Evolutionary conservation across 2,888 invertebrate species (phyloP), one percentile per base, ranked within the genome.

Genomic region (Lymantria dispar): DNA sequence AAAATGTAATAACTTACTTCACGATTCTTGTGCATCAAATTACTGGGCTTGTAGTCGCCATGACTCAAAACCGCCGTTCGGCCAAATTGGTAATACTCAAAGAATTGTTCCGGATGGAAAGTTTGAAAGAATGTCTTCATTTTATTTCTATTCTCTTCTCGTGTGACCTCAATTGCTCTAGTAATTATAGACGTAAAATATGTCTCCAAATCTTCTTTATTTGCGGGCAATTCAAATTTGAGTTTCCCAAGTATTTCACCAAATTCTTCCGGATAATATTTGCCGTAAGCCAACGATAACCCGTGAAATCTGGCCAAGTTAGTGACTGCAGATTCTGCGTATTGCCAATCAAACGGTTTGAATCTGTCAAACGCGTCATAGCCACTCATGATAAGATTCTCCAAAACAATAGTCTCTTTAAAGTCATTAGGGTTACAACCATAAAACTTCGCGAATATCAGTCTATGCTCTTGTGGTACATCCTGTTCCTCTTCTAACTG

Each of bases 181-280:
- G 45, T 13, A 0, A 51, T 14, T 13, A 14, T 13, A 3, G 14
- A 39, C 7, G 12, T 9, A 14, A 39, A 39, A 14, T 11, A 39
- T 7, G 14, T 5, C 2, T 7, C 5, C 39, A 39, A 13, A 7
- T 39, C 13, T 13, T 51, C n/a, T 43, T 37, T 50, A 5, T 56
- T 43, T 36, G 43, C 38, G 10, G 52, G 43, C 8, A 29, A 45
- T 43, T 46, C 10, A 33, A 39, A 22, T 9, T 48, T 45, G 7
- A 31, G 9, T 3, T 33, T 29, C 8, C 43, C 15, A 0, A 47
- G 1, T 9, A 33, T n/a, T 12, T 48, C 43, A 5, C 51, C 45
- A 37, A 70, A 80, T 12, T 60, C 54, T 42, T 75, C 65, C 0
- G 75, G 80, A 13, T 72, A 12, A 43, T 74, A 68, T 33, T 69